Evolutionary conservation across 2,797 vertebrate species (phyloP).

Genomic region (Knipowitschia caucasica): DNA sequence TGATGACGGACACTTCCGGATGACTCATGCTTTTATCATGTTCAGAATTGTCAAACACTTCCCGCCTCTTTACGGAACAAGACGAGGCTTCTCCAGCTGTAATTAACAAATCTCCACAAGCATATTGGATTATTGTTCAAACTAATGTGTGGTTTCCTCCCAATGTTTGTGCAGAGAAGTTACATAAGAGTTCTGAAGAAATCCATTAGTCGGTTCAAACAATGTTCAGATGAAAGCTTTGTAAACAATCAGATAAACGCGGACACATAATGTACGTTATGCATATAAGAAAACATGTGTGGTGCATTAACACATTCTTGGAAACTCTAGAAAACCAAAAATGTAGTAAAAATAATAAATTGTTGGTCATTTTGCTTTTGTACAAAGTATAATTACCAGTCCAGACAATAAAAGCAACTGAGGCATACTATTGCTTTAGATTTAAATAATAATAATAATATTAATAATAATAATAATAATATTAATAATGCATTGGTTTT

Average conservation of each 20-base stretch:
- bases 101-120: background rate
- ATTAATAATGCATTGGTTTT: no score
- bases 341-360: no score
- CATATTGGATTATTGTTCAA: background rate
- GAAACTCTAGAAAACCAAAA: no score
- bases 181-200: conserved; percentile 1
- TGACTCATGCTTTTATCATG: conserved; percentile 6
- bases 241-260: background rate
- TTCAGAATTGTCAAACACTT: background rate
- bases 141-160: background rate
- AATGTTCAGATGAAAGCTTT: background rate
- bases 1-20: background rate
- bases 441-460: no score
- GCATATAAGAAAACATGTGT: no score
- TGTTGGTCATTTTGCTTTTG: no score
- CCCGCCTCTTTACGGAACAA: background rate
- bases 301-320: no score
- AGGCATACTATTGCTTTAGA: no score
- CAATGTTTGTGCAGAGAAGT: background rate
- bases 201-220: background rate
- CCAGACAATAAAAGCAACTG: no score
- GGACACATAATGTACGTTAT: background rate
- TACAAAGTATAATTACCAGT: no score
- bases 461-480: no score
- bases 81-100: background rate